Evolutionary conservation across 2,113 vertebrate genomes (phyloP).

Genomic region (Dromaius novaehollandiae): DNA sequence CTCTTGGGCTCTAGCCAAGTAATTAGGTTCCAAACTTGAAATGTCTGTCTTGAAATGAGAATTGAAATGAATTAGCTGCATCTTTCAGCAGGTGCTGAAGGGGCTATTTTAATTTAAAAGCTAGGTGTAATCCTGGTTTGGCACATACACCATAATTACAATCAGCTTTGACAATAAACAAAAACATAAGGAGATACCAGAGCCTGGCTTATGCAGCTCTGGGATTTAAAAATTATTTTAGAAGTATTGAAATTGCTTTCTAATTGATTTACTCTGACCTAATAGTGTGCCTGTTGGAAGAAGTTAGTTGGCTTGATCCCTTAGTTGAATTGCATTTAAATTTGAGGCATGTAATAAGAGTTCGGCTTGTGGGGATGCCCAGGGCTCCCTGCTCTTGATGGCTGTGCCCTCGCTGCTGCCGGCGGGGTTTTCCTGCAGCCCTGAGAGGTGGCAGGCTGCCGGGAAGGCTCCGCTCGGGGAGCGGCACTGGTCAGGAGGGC

Average conservation of each 20-base stretch:
- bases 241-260: neutral
- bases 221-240: neutral
- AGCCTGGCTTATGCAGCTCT: neutral
- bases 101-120: constrained; percentile 44
- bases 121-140: constrained; percentile 42
- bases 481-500: neutral
- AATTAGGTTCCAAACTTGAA: constrained; percentile 44
- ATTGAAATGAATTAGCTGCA: constrained; percentile 55
- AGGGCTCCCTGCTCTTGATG: accelerated
- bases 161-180: constrained; percentile 22
- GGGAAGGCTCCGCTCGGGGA: neutral
- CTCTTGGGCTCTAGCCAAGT: constrained; percentile 47
- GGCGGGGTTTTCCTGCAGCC: accelerated
- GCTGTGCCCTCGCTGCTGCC: accelerated
- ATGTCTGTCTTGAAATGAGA: constrained; percentile 42
- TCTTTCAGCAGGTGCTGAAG: constrained; percentile 5
- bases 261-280: constrained; percentile 44
- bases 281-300: neutral
- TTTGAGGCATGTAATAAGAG: accelerated
- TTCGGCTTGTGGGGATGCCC: neutral
- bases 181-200: neutral
- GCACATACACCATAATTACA: constrained; percentile 42
- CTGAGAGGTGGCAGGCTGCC: neutral
- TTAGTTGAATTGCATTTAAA: neutral
- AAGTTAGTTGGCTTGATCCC: neutral